These are phyloP conservation scores for Sitophilus oryzae DNA, from an alignment of 1,140 invertebrate species.

Conservation along the genomic window DNA sequence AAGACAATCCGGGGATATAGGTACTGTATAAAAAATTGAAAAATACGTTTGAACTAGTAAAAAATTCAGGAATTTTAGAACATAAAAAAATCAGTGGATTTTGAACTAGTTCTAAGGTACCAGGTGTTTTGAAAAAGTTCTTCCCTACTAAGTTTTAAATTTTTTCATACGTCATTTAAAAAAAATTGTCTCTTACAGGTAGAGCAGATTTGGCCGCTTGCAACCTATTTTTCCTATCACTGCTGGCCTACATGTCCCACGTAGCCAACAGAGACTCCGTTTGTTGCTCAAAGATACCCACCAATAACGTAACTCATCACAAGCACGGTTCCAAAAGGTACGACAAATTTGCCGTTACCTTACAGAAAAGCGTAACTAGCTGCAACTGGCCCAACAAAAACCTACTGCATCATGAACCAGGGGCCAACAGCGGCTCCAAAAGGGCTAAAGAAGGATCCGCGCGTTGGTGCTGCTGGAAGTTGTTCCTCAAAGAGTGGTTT, in stretches of 20 bases:
- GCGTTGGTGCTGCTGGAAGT: conserved; percentile 33
- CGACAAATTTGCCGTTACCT: conserved; percentile 32
- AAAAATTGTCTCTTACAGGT: conserved; percentile 11
- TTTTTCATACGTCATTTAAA: no score
- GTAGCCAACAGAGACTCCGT: conserved; percentile 51
- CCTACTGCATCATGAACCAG: neutral
- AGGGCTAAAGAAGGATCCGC: neutral
- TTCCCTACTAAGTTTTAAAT: no score
- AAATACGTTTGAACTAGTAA: no score
- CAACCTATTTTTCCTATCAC: conserved; percentile 82
- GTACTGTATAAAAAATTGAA: no score
- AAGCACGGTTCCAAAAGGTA: conserved; percentile 27
- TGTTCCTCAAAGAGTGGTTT: conserved; percentile 51
- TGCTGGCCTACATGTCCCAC: conserved; percentile 71
- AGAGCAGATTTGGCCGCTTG: conserved; percentile 89
- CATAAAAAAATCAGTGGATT: no score
- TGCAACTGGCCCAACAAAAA: conserved; percentile 37
- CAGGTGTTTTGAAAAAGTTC: no score
- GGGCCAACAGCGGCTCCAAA: neutral
- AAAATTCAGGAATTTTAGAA: no score
- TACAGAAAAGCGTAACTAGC: conserved; percentile 36
- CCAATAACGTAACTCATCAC: neutral
- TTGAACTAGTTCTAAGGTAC: no score
- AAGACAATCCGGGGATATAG: no score
- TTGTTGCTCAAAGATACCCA: conserved; percentile 17